phyloP scores from a whole-genome alignment of 2,888 invertebrate species.

The Trachelus troglodyta region DNA sequence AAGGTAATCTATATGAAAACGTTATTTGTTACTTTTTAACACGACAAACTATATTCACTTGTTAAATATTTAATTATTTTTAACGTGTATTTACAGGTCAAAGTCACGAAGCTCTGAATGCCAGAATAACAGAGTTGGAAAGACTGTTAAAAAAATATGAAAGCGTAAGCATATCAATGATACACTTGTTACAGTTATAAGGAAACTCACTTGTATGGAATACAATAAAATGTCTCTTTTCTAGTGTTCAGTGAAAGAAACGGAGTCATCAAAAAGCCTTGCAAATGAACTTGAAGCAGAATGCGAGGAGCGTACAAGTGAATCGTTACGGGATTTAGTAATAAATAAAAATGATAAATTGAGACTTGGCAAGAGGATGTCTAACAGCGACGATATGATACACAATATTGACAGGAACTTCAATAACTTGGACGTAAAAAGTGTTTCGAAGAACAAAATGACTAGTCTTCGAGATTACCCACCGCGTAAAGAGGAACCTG shows the following conservation, averaged over 20 bases:
- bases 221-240: background rate
- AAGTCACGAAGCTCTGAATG: constrained; percentile 20
- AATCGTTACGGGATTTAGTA: constrained; percentile 43
- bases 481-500: constrained; percentile 52
- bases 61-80: background rate
- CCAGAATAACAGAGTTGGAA: constrained; percentile 62
- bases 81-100: background rate
- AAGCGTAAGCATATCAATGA: constrained; percentile 22
- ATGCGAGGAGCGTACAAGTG: constrained; percentile 37
- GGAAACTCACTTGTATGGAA: background rate
- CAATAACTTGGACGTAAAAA: constrained; percentile 41
- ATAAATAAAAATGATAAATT: constrained; percentile 32
- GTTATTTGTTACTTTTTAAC: background rate
- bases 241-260: constrained; percentile 14
- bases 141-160: constrained; percentile 35
- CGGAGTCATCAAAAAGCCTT: constrained; percentile 22
- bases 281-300: constrained; percentile 42
- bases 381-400: constrained; percentile 35
- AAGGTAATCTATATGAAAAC: constrained; percentile 28
- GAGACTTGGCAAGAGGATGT: constrained; percentile 24
- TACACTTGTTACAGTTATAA: background rate
- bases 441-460: constrained; percentile 41
- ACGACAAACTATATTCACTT: background rate
- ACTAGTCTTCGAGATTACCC: constrained; percentile 56
- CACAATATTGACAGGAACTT: constrained; percentile 43